phyloP scores from a whole-genome alignment of 2,113 vertebrate genomes.

The Empidonax traillii region DNA sequence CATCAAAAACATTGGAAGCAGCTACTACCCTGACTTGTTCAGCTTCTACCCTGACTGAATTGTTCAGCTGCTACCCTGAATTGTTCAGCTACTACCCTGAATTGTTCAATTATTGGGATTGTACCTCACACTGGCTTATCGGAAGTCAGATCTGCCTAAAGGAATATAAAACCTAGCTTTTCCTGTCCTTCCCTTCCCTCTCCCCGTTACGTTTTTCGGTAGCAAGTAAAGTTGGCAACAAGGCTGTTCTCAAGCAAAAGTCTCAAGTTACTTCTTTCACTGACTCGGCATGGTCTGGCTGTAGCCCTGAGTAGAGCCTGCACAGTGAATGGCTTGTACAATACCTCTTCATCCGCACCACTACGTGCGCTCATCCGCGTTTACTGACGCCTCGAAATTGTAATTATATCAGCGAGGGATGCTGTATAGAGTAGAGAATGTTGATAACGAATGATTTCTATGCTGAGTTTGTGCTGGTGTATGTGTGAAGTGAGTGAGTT shows the following conservation, averaged over 20 bases:
- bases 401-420: conserved; percentile 73
- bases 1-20: conserved; percentile 60
- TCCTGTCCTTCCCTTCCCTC: conserved; percentile 15
- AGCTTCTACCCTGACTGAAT: neutral
- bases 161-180: conserved; percentile 61
- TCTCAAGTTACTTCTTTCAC: conserved; percentile 66
- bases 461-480: conserved; percentile 79
- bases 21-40: conserved; percentile 72
- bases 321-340: conserved; percentile 78
- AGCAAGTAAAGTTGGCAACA: conserved; percentile 67
- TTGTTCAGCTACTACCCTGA: conserved; percentile 17
- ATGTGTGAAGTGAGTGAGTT: conserved; percentile 92
- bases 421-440: conserved; percentile 88
- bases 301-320: conserved; percentile 71
- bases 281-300: conserved; percentile 78
- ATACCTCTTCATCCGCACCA: conserved; percentile 79
- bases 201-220: neutral
- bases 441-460: conserved; percentile 74
- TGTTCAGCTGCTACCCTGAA: conserved; percentile 67
- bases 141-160: conserved; percentile 73
- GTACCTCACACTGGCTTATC: conserved; percentile 72
- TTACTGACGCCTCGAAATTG: conserved; percentile 68
- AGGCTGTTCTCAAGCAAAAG: conserved; percentile 67
- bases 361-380: conserved; percentile 64
- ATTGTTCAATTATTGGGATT: conserved; percentile 71